phyloP scores from a whole-genome alignment of 2,113 vertebrate species.

The Saguinus imperator region DNA sequence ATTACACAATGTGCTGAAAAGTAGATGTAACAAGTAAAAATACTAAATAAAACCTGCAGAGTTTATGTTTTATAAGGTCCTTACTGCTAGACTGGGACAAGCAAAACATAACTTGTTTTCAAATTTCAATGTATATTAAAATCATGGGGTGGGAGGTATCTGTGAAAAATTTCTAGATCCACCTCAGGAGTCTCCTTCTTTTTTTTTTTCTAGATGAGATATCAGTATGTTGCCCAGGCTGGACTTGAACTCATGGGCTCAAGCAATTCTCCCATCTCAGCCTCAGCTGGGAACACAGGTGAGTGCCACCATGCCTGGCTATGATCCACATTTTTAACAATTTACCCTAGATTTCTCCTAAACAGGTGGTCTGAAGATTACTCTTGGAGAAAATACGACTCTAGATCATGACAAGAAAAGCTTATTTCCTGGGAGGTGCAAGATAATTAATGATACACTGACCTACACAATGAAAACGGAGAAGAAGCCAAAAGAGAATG shows the following conservation, averaged over 20 bases:
- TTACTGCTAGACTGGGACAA: background rate
- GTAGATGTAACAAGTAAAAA: conserved; percentile 21
- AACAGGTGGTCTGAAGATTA: background rate
- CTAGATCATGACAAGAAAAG: background rate
- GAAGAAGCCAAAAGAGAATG: background rate
- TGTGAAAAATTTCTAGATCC: conserved; percentile 19
- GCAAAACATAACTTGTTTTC: conserved; percentile 5
- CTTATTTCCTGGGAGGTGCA: background rate
- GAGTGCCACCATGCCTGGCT: background rate
- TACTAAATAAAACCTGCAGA: conserved; percentile 6
- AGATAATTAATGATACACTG: background rate
- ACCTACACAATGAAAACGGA: background rate
- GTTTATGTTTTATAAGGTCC: background rate
- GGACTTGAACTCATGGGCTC: background rate
- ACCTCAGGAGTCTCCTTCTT: background rate
- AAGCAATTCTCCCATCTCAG: background rate
- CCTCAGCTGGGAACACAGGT: background rate
- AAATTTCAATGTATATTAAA: background rate
- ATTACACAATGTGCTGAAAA: background rate
- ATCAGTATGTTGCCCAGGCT: background rate
- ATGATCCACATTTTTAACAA: background rate
- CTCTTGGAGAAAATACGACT: background rate
- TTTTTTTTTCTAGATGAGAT: background rate
- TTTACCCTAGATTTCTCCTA: background rate
- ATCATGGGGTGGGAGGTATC: background rate